Evolutionary conservation across 2,797 vertebrate species (phyloP).

Genomic region (Peromyscus attwateri): DNA sequence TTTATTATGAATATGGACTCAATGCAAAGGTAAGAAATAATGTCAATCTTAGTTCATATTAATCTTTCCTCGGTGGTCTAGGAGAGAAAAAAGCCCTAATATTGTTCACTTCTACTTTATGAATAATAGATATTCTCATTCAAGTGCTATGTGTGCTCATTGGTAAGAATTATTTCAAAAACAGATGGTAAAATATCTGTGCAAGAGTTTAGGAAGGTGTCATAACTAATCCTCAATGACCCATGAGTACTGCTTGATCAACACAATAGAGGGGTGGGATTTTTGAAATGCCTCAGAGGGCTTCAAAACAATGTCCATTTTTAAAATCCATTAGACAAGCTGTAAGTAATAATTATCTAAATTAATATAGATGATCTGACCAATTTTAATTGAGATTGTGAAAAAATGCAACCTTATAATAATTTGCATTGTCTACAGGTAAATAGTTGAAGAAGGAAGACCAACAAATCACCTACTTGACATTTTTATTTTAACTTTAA

Average conservation of each 20-base stretch:
- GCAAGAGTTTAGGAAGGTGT: background rate
- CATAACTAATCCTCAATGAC: background rate
- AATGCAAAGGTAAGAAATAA: slow-evolving; percentile 47
- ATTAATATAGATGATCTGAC: background rate
- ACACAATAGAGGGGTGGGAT: too few species aligned
- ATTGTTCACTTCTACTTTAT: background rate
- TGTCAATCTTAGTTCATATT: slow-evolving; percentile 41
- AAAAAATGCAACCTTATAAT: background rate
- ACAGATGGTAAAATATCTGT: background rate
- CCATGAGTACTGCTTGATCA: background rate
- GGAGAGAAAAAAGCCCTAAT: slow-evolving; percentile 12
- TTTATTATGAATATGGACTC: slow-evolving; percentile 24
- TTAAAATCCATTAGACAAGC: background rate
- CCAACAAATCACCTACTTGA: background rate
- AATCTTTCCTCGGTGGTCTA: background rate
- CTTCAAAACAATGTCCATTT: slow-evolving; percentile 43
- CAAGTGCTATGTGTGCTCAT: background rate
- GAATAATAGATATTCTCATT: background rate
- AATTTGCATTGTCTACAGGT: background rate
- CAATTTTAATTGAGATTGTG: slow-evolving; percentile 27
- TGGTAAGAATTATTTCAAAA: background rate
- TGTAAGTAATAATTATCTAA: slow-evolving; percentile 9
- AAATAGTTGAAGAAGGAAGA: background rate
- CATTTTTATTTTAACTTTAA: background rate
- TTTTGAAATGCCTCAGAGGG: background rate